Base-by-base conservation (phyloP, 2,797 vertebrate genomes). In the Acipenser transmontanus region DNA sequence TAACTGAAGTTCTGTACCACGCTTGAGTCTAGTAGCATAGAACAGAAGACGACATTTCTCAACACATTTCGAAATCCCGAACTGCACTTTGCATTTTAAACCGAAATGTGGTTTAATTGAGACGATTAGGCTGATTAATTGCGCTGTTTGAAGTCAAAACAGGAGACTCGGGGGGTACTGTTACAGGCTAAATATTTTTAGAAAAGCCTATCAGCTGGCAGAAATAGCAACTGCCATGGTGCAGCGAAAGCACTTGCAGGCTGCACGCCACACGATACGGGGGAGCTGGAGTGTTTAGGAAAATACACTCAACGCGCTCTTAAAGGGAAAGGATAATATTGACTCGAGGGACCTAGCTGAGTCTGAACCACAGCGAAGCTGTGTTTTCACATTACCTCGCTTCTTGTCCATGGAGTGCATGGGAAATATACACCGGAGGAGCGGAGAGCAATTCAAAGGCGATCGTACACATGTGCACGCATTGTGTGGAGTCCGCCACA, bases 101-200 rank as follows among this genome's bases (percentile, higher is more conserved):
- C 34, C 74, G 7, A 76, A 72, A 82, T 77, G 84, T 81, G 80
- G 86, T 87, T 89, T 91, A 93, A 93, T 89, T 91, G 85, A 82
- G 85, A 84, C 80, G 84, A 93, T 93, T 94, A 92, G 81, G 79
- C 84, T 92, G 91, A 93, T 91, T 91, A 92, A 93, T 87, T 87
- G 88, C 81, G 80, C 82, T 85, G 81, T 89, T 91, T 91, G 79
- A 83, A 92, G 84, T 90, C 80, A 92, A 94, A 92, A 93, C 91
- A 93, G 83, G 86, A 83, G 82, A 89, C 85, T 80, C 75, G 85
- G 75, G 74, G 80, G 78, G 78, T 91, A 86, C 80, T 84, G 88
- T 93, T 92, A 89, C 89, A 87, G 85, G 84, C 85, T 77, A 89
- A 93, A 91, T 89, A 86, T 89, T 91, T 90, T 75, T 76, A 77